Percentiles rank a stretch among this genome's conserved stretches.
Evolutionary conservation across 2,888 invertebrate species (phyloP).

Genomic region (Monochamus alternatus): DNA sequence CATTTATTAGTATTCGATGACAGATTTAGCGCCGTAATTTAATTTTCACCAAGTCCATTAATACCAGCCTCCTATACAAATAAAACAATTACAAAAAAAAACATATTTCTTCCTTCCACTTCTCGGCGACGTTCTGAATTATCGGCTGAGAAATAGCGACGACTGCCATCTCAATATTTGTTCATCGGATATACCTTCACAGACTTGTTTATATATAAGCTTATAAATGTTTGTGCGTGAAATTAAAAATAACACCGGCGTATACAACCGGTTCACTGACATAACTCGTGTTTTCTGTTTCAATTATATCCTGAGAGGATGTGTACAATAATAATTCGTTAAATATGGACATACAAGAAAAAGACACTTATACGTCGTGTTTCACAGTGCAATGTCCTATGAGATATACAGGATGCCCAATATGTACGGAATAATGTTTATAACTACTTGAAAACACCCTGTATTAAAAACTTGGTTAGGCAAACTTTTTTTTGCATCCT

Average conservation of each 20-base stretch:
- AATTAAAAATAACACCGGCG: constrained; percentile 36
- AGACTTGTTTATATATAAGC: constrained; percentile 31
- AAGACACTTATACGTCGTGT: too few relatives aligned
- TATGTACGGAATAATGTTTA: too few relatives aligned
- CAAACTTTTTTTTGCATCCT: too few relatives aligned
- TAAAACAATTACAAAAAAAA: background rate
- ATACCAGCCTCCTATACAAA: background rate
- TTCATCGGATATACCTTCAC: constrained; percentile 23
- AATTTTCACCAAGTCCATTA: background rate
- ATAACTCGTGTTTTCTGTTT: constrained; percentile 24
- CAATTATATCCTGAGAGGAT: constrained; percentile 20
- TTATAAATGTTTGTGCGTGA: constrained; percentile 33
- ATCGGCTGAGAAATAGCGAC: background rate
- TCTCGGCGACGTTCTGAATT: constrained; percentile 13
- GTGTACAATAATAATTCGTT: background rate
- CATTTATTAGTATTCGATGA: background rate
- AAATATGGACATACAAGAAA: too few relatives aligned
- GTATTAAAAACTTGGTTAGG: too few relatives aligned
- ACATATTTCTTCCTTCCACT: constrained; percentile 1
- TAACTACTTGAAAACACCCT: too few relatives aligned
- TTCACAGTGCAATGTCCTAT: too few relatives aligned
- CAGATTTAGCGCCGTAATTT: background rate
- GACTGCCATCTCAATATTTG: constrained; percentile 24
- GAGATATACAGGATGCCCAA: too few relatives aligned
- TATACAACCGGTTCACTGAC: constrained; percentile 41